Evolutionary conservation across 2,888 invertebrate species (phyloP), one percentile per base, ranked within the genome.

Genomic region (Drosophila anceps): DNA sequence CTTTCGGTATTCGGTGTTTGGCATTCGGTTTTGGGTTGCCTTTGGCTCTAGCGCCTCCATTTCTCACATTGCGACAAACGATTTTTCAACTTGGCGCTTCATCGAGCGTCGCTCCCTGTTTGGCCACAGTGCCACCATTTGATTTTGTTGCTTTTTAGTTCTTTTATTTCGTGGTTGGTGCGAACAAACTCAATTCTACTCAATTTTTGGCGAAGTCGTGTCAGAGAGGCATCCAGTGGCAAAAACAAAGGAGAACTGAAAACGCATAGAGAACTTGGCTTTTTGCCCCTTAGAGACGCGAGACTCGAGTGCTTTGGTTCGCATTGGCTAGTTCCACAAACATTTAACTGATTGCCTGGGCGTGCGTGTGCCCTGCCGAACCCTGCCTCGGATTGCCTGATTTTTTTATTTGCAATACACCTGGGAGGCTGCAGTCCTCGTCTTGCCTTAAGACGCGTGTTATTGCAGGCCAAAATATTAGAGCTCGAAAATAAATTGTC

Each of bases 351-450:
- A 90, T 90, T 90, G 90, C 84, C 84, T 82, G 90, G 89, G 90
- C 86, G 89, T 90, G 82, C 77, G 79, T 74, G 69, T 62, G 67
- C 65, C 63, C 12, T 41, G 57, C 58, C 53, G 8, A 24, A 12
- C 53, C 18, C 10, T 43, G 55, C 68, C 53, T 20, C 63, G 64
- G 67, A 70, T 76, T 77, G 86, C 71, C 77, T 84, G 87, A 87
- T 85, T 90, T 91, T 91, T 92, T 91, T 91, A 91, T 91, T 92
- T 91, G 91, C 90, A 82, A 91, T 91, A 91, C 91, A 92, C 91
- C 92, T 91, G 91, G 91, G 91, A 92, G 64, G 31, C 70, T 51
- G 67, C 57, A 27, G 58, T 31, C 59, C 54, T 61, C 31, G 43
- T n/a, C 39, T 29, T 43, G 54, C 55, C 41, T 39, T 31, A 33